A percentile compares a stretch with the other conserved stretches of the same genome.
Conservation (phyloP, 2,797 vertebrate genomes). For the Sphaeramia orbicularis region DNA sequence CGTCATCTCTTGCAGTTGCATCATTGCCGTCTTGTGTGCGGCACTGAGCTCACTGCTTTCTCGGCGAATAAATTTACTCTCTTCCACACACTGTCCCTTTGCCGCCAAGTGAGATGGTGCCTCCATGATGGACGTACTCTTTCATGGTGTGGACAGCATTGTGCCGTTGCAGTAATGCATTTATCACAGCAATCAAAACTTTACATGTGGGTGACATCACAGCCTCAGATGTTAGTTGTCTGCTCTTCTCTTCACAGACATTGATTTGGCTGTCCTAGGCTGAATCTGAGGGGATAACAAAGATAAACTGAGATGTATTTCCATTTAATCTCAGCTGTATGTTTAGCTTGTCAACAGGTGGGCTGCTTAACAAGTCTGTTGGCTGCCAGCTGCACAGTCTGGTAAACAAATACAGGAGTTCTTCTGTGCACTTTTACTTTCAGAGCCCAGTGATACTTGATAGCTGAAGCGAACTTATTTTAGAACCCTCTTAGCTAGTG, state of each 20-base stretch:
- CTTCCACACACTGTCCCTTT: slow-evolving; percentile 19
- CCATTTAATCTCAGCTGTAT: slow-evolving; percentile 70
- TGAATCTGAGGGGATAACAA: slow-evolving; percentile 65
- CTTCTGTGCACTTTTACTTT: slow-evolving; percentile 34
- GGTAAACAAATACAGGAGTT: slow-evolving; percentile 54
- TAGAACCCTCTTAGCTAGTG: slow-evolving; percentile 53
- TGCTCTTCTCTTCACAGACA: slow-evolving; percentile 56
- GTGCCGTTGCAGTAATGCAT: slow-evolving; percentile 59
- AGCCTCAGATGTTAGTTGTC: slow-evolving; percentile 42
- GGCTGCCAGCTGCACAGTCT: slow-evolving; percentile 70
- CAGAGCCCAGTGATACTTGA: slow-evolving; percentile 14
- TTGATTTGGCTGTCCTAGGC: slow-evolving; percentile 57
- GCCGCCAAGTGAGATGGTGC: slow-evolving; percentile 37
- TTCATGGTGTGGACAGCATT: slow-evolving; percentile 48
- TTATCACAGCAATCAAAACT: slow-evolving; percentile 67
- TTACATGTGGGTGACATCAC: slow-evolving; percentile 45
- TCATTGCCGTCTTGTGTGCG: slow-evolving; percentile 41
- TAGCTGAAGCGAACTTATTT: slow-evolving; percentile 63
- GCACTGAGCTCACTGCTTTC: slow-evolving; percentile 1
- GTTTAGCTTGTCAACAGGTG: slow-evolving; percentile 80
- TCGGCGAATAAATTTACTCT: slow-evolving; percentile 28
- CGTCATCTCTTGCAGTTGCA: slow-evolving; percentile 59
- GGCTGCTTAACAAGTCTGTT: slow-evolving; percentile 56
- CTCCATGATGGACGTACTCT: slow-evolving; percentile 39
- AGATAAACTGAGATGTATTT: slow-evolving; percentile 73